Evolutionary conservation across 1,140 invertebrate species (phyloP).

Genomic region (Mamestra configurata): DNA sequence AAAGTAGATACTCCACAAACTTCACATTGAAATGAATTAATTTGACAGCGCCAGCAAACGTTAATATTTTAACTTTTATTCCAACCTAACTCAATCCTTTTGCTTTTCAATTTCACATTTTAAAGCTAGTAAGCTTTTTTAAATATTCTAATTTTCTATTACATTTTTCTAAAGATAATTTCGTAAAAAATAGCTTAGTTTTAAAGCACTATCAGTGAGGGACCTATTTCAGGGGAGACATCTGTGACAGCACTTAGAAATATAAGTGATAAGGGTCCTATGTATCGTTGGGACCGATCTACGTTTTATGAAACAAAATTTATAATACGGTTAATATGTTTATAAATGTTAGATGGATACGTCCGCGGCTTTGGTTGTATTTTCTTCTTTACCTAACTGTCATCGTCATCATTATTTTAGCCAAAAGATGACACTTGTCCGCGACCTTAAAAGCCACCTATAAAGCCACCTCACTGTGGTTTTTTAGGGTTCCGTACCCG

Average conservation of each 20-base stretch:
- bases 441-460: too few relatives aligned
- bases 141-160: not conserved
- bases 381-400: too few relatives aligned
- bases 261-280: conserved; percentile 38
- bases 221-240: conserved; percentile 27
- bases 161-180: not conserved
- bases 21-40: too few relatives aligned
- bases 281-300: conserved; percentile 28
- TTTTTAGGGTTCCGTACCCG: too few relatives aligned
- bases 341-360: too few relatives aligned
- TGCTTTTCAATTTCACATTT: not conserved
- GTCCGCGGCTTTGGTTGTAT: too few relatives aligned
- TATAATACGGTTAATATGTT: not conserved
- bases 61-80: not conserved
- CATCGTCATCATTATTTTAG: too few relatives aligned
- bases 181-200: not conserved
- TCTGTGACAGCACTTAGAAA: conserved; percentile 22
- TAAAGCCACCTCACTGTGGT: too few relatives aligned
- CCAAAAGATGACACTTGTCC: too few relatives aligned
- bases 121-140: not conserved
- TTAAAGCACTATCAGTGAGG: conserved; percentile 20
- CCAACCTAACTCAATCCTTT: not conserved
- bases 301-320: conserved; percentile 23
- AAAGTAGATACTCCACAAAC: too few relatives aligned
- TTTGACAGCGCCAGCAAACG: too few relatives aligned